Percentiles rank a stretch among this genome's conserved stretches.
Evolutionary conservation across 1,140 invertebrate genomes (phyloP).

Genomic region (Eriosoma lanigerum): DNA sequence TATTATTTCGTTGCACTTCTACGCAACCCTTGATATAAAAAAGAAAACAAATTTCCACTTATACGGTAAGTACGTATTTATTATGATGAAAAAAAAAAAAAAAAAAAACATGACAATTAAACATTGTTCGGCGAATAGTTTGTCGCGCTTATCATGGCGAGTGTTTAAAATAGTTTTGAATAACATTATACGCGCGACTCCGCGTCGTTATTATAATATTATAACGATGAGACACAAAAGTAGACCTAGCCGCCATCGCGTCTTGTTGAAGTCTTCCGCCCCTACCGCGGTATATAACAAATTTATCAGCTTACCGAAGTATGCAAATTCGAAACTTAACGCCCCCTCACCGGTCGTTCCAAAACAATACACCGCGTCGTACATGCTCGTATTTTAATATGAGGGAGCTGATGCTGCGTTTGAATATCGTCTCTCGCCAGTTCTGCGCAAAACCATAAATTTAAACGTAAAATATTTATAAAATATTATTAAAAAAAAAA

Average conservation of each 20-base stretch:
- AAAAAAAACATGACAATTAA: not conserved
- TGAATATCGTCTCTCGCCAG: conserved; percentile 22
- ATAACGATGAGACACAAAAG: not conserved
- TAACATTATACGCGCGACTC: not conserved
- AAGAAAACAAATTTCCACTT: no score
- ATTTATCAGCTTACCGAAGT: conserved; percentile 50
- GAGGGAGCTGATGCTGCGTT: not conserved
- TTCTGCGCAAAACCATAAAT: conserved; percentile 31
- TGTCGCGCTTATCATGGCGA: not conserved
- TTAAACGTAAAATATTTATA: not conserved
- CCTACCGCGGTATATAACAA: not conserved
- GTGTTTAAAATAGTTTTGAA: conserved; percentile 42
- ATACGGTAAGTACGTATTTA: no score
- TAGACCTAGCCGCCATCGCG: not conserved
- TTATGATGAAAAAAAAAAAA: no score
- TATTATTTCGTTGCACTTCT: no score
- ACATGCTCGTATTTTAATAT: not conserved
- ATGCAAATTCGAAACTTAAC: conserved; percentile 50
- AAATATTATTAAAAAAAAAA: not conserved
- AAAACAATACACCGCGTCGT: not conserved
- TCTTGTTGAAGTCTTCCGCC: not conserved
- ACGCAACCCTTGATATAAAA: no score
- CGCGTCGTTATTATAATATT: not conserved
- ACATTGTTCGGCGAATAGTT: conserved; percentile 20
- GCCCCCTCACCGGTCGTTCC: not conserved